A percentile compares a stretch with the other conserved stretches of the same genome.
Conservation (phyloP, 1,140 invertebrate species). For the Drosophila ananassae region DNA sequence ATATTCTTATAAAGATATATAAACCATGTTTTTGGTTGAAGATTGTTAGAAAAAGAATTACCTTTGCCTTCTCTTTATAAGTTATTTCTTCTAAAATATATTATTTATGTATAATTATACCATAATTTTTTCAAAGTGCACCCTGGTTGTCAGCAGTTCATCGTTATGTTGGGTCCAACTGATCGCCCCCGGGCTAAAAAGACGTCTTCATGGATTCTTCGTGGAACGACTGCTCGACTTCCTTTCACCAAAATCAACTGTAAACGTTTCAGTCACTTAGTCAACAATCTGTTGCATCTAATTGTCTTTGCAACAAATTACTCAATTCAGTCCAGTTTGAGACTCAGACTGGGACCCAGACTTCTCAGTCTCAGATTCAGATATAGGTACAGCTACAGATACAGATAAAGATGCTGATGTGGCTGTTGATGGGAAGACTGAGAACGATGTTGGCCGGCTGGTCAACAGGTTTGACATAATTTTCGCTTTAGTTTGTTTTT, state of each 20-base stretch:
- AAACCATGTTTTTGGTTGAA: not conserved
- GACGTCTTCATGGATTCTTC: slow-evolving; percentile 40
- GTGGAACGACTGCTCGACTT: slow-evolving; percentile 11
- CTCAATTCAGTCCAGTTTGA: slow-evolving; percentile 65
- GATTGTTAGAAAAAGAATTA: too few species aligned
- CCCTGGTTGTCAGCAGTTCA: slow-evolving; percentile 20
- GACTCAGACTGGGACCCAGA: slow-evolving; percentile 14
- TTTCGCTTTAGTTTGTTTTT: slow-evolving; percentile 80
- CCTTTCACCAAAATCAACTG: slow-evolving; percentile 49
- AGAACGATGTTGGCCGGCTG: slow-evolving; percentile 33
- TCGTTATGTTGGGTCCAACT: slow-evolving; percentile 26
- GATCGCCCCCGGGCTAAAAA: slow-evolving; percentile 29
- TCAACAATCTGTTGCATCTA: slow-evolving; percentile 82
- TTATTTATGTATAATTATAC: not conserved
- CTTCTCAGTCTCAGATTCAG: slow-evolving; percentile 35
- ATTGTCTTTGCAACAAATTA: slow-evolving; percentile 79
- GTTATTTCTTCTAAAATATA: not conserved
- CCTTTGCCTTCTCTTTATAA: not conserved
- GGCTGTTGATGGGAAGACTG: slow-evolving; percentile 10
- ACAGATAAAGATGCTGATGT: slow-evolving; percentile 34
- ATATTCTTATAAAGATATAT: too few species aligned
- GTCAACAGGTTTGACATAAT: slow-evolving; percentile 80
- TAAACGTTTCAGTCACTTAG: slow-evolving; percentile 77
- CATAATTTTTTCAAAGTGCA: not conserved
- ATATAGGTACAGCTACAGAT: slow-evolving; percentile 5